A percentile compares a stretch with the other conserved stretches of the same genome.
Evolutionary conservation across 2,113 vertebrate species (phyloP).

Genomic region (Percina caprodes): DNA sequence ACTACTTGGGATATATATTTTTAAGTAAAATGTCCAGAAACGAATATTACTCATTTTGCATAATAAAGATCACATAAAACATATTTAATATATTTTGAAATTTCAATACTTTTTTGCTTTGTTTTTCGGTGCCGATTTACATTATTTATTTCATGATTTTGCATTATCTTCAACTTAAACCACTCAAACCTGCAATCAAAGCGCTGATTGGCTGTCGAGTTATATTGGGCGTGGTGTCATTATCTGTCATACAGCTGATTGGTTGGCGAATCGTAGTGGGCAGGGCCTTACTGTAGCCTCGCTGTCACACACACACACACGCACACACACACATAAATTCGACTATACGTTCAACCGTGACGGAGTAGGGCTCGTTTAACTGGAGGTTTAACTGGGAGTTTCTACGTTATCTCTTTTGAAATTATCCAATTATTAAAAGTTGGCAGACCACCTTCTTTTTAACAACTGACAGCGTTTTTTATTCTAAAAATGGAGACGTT

Average conservation of each 20-base stretch:
- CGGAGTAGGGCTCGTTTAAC: neutral
- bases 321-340: neutral
- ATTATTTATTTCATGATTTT: neutral
- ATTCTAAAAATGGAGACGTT: conserved; percentile 8
- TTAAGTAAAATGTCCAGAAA: neutral
- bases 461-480: neutral
- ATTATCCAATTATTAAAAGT: too few species aligned
- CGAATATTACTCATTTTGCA: neutral
- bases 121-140: neutral
- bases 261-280: conserved; percentile 51
- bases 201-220: conserved; percentile 62
- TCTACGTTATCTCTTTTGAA: neutral
- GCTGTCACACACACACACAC: conserved; percentile 40
- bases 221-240: neutral
- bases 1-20: neutral
- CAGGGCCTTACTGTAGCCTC: conserved; percentile 64
- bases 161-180: neutral
- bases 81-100: neutral
- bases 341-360: conserved; percentile 7
- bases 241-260: conserved; percentile 30
- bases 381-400: neutral
- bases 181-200: neutral
- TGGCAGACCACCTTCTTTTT: accelerated
- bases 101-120: neutral
- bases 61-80: neutral